phyloP scores from a whole-genome alignment of 2,888 invertebrate species.

The Disparrhopalites patrizii region DNA sequence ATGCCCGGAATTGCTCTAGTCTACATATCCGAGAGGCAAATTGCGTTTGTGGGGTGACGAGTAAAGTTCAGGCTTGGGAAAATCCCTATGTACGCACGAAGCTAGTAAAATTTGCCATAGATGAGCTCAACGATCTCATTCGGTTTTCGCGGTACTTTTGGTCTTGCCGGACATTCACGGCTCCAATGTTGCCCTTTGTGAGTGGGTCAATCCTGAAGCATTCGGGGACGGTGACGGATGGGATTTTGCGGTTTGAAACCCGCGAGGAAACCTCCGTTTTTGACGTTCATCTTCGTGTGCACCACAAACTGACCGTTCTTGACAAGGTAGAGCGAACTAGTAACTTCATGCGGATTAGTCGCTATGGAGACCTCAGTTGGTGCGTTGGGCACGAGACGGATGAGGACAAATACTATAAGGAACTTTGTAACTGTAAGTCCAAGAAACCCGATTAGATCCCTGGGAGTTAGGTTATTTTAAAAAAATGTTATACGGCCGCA shows the following conservation, averaged over 20 bases:
- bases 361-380: constrained; percentile 13
- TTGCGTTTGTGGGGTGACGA: constrained; percentile 1
- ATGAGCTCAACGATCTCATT: constrained; percentile 7
- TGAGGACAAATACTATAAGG: constrained; percentile 15
- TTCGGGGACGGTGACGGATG: neutral
- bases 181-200: neutral
- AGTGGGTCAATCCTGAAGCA: neutral
- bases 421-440: constrained; percentile 20
- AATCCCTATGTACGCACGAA: constrained; percentile 4
- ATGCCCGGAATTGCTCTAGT: neutral
- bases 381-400: constrained; percentile 10
- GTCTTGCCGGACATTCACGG: neutral
- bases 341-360: neutral
- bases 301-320: neutral
- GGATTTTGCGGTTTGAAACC: constrained; percentile 1
- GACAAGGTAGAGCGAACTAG: neutral
- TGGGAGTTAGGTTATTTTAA: neutral
- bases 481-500: neutral
- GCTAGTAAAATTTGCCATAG: neutral
- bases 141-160: neutral
- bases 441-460: no score
- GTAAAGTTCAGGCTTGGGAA: neutral
- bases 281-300: constrained; percentile 9
- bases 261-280: neutral
- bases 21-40: neutral